These are phyloP conservation scores for Pseudochromis fuscus DNA, from an alignment of 2,797 vertebrate species.

Conservation along the genomic window DNA sequence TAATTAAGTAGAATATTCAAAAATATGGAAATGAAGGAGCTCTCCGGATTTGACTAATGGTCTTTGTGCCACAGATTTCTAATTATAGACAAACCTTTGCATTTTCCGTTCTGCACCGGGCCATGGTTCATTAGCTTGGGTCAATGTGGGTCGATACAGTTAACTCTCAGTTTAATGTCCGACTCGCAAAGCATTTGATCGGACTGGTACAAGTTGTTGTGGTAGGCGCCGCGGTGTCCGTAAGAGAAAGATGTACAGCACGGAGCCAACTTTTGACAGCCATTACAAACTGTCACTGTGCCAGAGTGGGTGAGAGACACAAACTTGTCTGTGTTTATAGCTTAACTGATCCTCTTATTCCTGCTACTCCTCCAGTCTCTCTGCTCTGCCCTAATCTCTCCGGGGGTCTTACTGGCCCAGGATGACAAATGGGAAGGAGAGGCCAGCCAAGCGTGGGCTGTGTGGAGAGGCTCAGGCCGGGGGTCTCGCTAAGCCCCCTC, in stretches of 20 bases:
- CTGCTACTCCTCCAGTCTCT: conserved; percentile 81
- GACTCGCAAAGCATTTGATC: conserved; percentile 18
- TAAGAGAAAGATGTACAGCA: conserved; percentile 68
- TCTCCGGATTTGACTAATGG: conserved; percentile 94
- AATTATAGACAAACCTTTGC: conserved; percentile 91
- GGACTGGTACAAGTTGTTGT: neutral
- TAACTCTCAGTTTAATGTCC: conserved; percentile 61
- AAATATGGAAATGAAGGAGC: conserved; percentile 99
- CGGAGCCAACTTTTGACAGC: conserved; percentile 79
- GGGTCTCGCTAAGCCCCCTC: conserved; percentile 81
- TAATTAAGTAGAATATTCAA: conserved; percentile 99
- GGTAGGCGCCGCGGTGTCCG: conserved; percentile 26
- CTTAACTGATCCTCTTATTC: conserved; percentile 86
- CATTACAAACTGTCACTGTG: conserved; percentile 77
- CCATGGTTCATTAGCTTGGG: conserved; percentile 71
- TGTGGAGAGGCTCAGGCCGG: conserved; percentile 79
- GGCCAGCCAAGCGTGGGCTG: conserved; percentile 82
- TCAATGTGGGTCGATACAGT: conserved; percentile 68
- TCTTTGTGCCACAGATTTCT: conserved; percentile 94
- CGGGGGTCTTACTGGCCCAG: conserved; percentile 81
- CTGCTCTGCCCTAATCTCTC: conserved; percentile 84
- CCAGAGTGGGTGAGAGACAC: conserved; percentile 78
- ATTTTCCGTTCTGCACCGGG: conserved; percentile 76
- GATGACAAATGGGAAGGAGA: conserved; percentile 85
- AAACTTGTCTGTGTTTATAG: conserved; percentile 85